Evolutionary conservation across 2,888 invertebrate species (phyloP).

Genomic region (Volucella inanis): DNA sequence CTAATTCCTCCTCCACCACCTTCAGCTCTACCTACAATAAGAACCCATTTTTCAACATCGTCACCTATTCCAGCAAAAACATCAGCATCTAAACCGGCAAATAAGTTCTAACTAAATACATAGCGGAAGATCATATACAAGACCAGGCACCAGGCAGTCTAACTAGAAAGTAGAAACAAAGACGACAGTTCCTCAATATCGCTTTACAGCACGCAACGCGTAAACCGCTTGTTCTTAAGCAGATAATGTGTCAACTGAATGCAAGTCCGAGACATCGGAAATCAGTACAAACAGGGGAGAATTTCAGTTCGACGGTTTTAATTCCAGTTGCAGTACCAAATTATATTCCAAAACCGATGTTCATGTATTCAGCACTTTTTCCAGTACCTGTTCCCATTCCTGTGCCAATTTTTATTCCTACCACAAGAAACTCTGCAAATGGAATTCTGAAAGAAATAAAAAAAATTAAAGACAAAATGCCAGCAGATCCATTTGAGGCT

Average conservation of each 20-base stretch:
- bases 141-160: conserved; percentile 77
- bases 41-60: conserved; percentile 52
- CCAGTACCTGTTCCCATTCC: conserved; percentile 95
- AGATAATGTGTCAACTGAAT: conserved; percentile 89
- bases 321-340: conserved; percentile 95
- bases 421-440: conserved; percentile 92
- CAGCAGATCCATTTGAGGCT: conserved; percentile 95
- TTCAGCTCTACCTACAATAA: conserved; percentile 39
- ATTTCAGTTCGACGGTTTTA: conserved; percentile 86
- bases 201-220: conserved; percentile 90
- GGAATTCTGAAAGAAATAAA: conserved; percentile 95
- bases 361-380: conserved; percentile 93
- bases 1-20: conserved; percentile 78
- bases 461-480: conserved; percentile 95
- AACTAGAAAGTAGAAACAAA: conserved; percentile 86
- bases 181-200: conserved; percentile 90
- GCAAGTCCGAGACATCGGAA: conserved; percentile 87
- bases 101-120: conserved; percentile 81
- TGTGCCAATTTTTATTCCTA: conserved; percentile 94
- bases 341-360: conserved; percentile 92
- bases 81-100: conserved; percentile 59
- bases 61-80: conserved; percentile 47
- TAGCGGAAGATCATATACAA: conserved; percentile 71
- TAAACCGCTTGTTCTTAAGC: conserved; percentile 90
- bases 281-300: conserved; percentile 90